Conservation (phyloP, 2,888 invertebrate species). For the Mesorhabditis belari region DNA sequence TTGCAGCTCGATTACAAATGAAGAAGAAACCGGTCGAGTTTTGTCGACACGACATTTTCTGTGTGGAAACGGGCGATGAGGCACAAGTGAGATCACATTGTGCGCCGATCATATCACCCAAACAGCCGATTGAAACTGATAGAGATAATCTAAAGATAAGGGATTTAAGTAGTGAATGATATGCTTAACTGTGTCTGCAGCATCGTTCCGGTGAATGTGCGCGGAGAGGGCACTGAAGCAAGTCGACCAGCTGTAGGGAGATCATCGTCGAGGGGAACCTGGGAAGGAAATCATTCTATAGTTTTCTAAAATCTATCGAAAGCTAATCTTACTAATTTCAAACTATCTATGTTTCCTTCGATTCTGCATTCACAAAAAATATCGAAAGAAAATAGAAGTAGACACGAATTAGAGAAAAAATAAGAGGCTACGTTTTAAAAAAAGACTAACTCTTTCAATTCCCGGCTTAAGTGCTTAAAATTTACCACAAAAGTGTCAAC, state of each 20-base stretch:
- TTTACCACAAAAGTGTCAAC: slow-evolving; percentile 42
- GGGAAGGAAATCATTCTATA: not conserved
- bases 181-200: slow-evolving; percentile 31
- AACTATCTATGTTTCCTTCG: too few relatives aligned
- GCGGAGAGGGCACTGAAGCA: too few relatives aligned
- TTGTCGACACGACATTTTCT: slow-evolving; percentile 27
- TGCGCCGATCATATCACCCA: slow-evolving; percentile 37
- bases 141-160: slow-evolving; percentile 22
- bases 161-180: not conserved
- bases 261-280: slow-evolving; percentile 12
- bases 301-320: too few relatives aligned
- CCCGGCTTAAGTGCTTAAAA: slow-evolving; percentile 14
- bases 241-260: slow-evolving; percentile 26
- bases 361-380: too few relatives aligned
- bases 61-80: slow-evolving; percentile 25
- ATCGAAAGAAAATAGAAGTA: too few relatives aligned
- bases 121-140: slow-evolving; percentile 40
- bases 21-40: slow-evolving; percentile 39
- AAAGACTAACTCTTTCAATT: not conserved
- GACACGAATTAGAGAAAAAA: too few relatives aligned
- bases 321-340: too few relatives aligned
- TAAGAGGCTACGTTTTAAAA: too few relatives aligned
- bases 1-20: slow-evolving; percentile 28
- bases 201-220: slow-evolving; percentile 28
- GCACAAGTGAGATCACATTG: slow-evolving; percentile 42